A percentile compares a stretch with the other conserved stretches of the same genome.
These are phyloP conservation scores for Spea hammondii DNA, from an alignment of 2,797 vertebrate species.

Conservation along the genomic window DNA sequence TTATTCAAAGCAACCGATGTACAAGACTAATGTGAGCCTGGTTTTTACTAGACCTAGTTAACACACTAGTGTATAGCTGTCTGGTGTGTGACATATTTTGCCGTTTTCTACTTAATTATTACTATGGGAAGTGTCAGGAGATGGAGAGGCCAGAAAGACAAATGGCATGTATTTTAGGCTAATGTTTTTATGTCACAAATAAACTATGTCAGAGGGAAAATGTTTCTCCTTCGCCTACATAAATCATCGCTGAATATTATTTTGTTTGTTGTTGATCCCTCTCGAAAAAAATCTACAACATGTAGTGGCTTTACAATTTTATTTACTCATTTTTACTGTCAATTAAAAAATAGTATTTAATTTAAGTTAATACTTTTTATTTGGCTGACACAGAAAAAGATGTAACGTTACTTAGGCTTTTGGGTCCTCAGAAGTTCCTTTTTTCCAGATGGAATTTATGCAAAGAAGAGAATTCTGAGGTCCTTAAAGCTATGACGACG, in stretches of 20 bases:
- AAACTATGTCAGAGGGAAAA: slow-evolving; percentile 47
- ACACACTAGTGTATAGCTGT: slow-evolving; percentile 34
- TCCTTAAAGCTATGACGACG: no score
- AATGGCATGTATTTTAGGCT: slow-evolving; percentile 46
- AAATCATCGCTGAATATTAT: slow-evolving; percentile 46
- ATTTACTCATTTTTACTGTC: slow-evolving; percentile 39
- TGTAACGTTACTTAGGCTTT: no score
- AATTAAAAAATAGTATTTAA: no score
- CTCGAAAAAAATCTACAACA: slow-evolving; percentile 1
- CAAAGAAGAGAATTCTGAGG: no score
- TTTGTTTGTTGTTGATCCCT: slow-evolving; percentile 38
- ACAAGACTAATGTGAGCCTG: slow-evolving; percentile 10
- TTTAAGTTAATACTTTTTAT: no score
- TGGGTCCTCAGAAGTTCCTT: no score
- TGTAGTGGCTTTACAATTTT: slow-evolving; percentile 21
- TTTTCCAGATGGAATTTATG: no score
- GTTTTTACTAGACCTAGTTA: slow-evolving; percentile 29
- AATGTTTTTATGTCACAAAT: slow-evolving; percentile 51
- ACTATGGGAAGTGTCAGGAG: slow-evolving; percentile 37
- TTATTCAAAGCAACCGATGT: slow-evolving; percentile 22
- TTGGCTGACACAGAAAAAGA: no score
- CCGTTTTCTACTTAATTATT: slow-evolving; percentile 44
- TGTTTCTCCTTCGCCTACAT: slow-evolving; percentile 31
- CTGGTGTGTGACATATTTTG: slow-evolving; percentile 34
- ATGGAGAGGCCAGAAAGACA: slow-evolving; percentile 16